Evolutionary conservation across 2,113 vertebrate species (phyloP).

Genomic region (Trematomus loennbergii): DNA sequence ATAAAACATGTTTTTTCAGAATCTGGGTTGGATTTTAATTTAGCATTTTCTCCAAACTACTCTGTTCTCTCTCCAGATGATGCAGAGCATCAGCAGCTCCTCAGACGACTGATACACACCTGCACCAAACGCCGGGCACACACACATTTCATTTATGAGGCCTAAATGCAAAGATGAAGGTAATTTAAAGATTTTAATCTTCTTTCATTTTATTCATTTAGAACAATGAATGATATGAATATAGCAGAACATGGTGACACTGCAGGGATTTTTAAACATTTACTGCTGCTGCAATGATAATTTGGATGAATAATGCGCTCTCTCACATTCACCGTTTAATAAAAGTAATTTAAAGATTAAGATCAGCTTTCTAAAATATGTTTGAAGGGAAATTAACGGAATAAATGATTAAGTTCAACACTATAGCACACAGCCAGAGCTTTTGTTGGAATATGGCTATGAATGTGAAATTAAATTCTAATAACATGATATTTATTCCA

Average conservation of each 20-base stretch:
- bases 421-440: neutral
- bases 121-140: neutral
- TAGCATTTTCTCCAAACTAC: neutral
- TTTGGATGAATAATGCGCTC: neutral
- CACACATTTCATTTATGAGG: neutral
- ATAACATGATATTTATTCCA: neutral
- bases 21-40: neutral
- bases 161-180: neutral
- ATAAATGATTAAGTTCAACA: neutral
- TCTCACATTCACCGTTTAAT: neutral
- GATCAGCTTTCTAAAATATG: conserved; percentile 13
- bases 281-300: neutral
- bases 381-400: neutral
- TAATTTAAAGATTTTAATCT: conserved; percentile 26
- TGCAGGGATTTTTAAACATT: conserved; percentile 2
- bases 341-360: conserved; percentile 35
- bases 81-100: neutral
- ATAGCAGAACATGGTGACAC: neutral
- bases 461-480: neutral
- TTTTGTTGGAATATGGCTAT: neutral
- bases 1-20: conserved; percentile 50
- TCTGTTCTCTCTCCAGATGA: no score
- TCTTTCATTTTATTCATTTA: neutral
- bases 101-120: neutral
- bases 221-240: neutral